Base-by-base conservation (phyloP, 1,140 invertebrate genomes). In the Euglossa dilemma region DNA sequence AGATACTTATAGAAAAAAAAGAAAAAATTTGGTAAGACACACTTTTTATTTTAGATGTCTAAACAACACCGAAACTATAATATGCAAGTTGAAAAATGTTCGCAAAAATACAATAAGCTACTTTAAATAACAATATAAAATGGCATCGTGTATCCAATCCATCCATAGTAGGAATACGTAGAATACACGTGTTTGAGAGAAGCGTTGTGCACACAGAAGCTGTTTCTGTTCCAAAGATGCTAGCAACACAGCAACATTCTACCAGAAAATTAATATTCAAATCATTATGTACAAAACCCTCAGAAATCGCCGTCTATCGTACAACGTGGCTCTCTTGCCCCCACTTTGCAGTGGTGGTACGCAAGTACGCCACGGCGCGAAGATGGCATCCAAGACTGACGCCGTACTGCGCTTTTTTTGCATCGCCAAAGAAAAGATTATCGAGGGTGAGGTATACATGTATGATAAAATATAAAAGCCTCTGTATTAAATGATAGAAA, bases 301-400 rank as follows among this genome's bases (percentile, higher is more conserved):
- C 23, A 59, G 45, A 82, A 82, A 82, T 76, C 25, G 28, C 52
- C 73, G 78, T 82, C 79, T 64, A 76, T 85, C 84, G 83, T 86
- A 89, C 92, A 92, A 90, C 90, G 91, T 93, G 91, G 90, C 91
- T 88, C 69, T 77, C 67, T 87, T 76, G 80, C 88, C 83, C 86
- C 88, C 89, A 83, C 87, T 89, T 87, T 86, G 74, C 80, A 67
- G 80, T 67, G 83, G 80, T 86, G 86, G 85, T 85, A 90, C 84
- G 82, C 69, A 89, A 83, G 85, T 88, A 90, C 87, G 88, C 89
- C 88, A 88, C 91, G 91, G 91, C 87, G 92, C 91, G 92, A 93
- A 94, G 87, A 93, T 93, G 93, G 93, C 93, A 93, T 92, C 92
- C 92, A 82, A 84, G 87, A 92, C 88, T 90, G 93, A 94, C 93